Evolutionary conservation across 2,888 invertebrate species (phyloP), one percentile per base, ranked within the genome.

Genomic region (Drosophila austrosaltans): DNA sequence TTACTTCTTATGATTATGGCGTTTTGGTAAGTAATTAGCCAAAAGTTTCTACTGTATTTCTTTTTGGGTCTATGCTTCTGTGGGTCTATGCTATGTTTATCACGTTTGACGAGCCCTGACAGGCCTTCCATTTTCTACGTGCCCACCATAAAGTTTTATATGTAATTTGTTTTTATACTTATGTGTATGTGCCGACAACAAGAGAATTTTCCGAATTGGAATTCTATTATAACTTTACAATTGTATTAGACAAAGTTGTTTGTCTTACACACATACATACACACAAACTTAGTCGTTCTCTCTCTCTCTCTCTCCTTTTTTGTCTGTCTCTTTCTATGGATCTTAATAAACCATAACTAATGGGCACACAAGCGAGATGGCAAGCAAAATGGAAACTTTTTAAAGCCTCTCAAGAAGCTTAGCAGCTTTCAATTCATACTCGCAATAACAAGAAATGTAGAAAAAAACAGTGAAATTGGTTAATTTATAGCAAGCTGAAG

Each of bases 221-320:
- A 85, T 89, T 79, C 73, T 73, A 89, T 88, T 85, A 87, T 72
- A 87, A 84, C 79, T 87, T 89, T 85, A 75, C 86, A 84, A 84
- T 86, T 89, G 79, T 79, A 67, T 85, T 85, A 83, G 74, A 65
- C 70, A 39, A 65, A 78, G 61, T 57, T 57, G 36, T 36, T 57
- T 77, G 75, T 72, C 56, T 44, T 63, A 12, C 63, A 53, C 60
- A 54, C 48, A 63, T 56, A 69, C 12, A 8, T 12, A 36, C 36
- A 8, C 36, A 36, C 10, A 8, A 6, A 6, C n/a, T 5, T 40
- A 5, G 12, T 44, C 54, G 25, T 64, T 63, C 53, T 74, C 66
- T 64, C 40, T 22, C 57, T 5, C 20, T 42, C 53, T 58, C 57
- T 59, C 40, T 57, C 20, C 54, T 53, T 53, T 42, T 44, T 10